These are phyloP conservation scores for Drosophila monieri DNA, from an alignment of 2,888 invertebrate genomes.

Conservation along the genomic window DNA sequence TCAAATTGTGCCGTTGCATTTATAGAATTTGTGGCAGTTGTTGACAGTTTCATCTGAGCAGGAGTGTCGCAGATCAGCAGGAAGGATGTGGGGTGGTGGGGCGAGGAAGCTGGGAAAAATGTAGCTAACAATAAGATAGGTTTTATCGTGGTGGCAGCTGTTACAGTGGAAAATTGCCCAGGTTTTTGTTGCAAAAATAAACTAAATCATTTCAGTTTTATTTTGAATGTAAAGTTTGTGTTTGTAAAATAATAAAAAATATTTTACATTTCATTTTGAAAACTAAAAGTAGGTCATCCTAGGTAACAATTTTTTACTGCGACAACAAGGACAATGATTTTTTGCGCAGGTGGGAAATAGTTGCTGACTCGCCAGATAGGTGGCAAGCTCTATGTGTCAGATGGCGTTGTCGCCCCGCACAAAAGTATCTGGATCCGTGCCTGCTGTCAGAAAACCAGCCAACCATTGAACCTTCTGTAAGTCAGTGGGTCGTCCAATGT, in stretches of 20 bases:
- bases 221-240: neutral
- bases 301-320: neutral
- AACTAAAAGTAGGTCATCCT: neutral
- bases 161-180: slow-evolving; percentile 2
- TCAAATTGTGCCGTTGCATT: slow-evolving; percentile 39
- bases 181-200: neutral
- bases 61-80: slow-evolving; percentile 23
- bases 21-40: slow-evolving; percentile 25
- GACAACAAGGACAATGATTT: slow-evolving; percentile 21
- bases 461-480: slow-evolving; percentile 13
- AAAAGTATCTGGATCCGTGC: slow-evolving; percentile 31
- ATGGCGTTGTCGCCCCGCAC: slow-evolving; percentile 19
- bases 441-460: slow-evolving; percentile 9
- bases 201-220: neutral
- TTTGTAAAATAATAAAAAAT: neutral
- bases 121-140: slow-evolving; percentile 36
- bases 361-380: slow-evolving; percentile 40
- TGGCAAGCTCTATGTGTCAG: slow-evolving; percentile 24
- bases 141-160: slow-evolving; percentile 8
- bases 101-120: slow-evolving; percentile 42
- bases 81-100: neutral
- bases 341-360: slow-evolving; percentile 17
- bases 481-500: slow-evolving; percentile 50
- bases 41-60: slow-evolving; percentile 60
- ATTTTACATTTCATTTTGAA: neutral